Conservation (phyloP, 2,888 invertebrate genomes). For the Andrena chrysosceles region DNA sequence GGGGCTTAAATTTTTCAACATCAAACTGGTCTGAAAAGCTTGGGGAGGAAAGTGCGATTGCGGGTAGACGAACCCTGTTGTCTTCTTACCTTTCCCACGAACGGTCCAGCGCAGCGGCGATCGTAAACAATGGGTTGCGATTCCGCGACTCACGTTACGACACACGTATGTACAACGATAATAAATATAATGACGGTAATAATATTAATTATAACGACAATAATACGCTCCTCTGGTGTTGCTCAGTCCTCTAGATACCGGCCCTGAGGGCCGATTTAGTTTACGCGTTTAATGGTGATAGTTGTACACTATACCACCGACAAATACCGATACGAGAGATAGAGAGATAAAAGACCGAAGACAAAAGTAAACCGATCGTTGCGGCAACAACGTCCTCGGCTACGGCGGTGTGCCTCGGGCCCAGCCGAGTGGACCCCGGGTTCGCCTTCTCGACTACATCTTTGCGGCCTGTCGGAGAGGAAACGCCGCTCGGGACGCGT, state of each 20-base stretch:
- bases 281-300: conserved; percentile 25
- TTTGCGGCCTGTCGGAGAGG: conserved; percentile 11
- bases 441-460: conserved; percentile 58
- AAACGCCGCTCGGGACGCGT: conserved; percentile 17
- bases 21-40: neutral
- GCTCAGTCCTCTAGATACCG: conserved; percentile 32
- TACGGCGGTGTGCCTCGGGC: conserved; percentile 16
- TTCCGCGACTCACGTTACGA: conserved; percentile 35
- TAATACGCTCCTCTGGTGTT: conserved; percentile 31
- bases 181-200: conserved; percentile 47
- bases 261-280: neutral
- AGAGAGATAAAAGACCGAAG: conserved; percentile 44
- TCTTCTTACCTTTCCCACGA: conserved; percentile 42
- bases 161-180: conserved; percentile 49
- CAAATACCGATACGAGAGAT: conserved; percentile 42
- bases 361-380: conserved; percentile 40
- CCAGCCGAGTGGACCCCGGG: conserved; percentile 42
- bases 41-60: neutral
- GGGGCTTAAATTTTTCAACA: no score
- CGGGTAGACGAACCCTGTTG: no score
- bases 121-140: conserved; percentile 40
- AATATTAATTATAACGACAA: conserved; percentile 39
- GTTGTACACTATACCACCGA: conserved; percentile 19
- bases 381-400: conserved; percentile 32
- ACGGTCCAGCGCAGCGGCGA: conserved; percentile 14